Evolutionary conservation across 2,888 invertebrate species (phyloP), one percentile per base, ranked within the genome.

Genomic region (Cantharis flavilabris): DNA sequence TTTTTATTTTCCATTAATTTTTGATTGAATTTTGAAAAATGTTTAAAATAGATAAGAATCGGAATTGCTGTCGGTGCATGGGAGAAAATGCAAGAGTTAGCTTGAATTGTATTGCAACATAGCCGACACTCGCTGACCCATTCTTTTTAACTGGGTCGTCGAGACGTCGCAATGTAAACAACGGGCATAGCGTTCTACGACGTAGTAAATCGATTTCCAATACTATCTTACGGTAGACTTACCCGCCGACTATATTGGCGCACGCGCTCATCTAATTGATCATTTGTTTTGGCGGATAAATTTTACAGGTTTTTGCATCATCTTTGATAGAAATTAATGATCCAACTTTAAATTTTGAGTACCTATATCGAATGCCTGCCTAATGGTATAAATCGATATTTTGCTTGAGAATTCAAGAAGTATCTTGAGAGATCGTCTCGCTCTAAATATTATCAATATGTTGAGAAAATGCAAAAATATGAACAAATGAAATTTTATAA

Each of bases 101-200:
- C n/a, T 13, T n/a, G 33, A 33, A 33, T 71, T 62, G 10, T 13
- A 23, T 26, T 71, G 62, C 49, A 71, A 71, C 23, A 65, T 65
- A 65, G 65, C 11, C 69, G 80, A 67, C 73, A 81, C 78, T 82
- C 82, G 82, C 80, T 83, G 83, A 83, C 83, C 83, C 77, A 82
- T 69, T 82, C 78, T 71, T 70, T 69, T 76, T 78, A 83, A 82
- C 76, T 81, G 76, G 83, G 82, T 80, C 83, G 82, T 82, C 81
- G 83, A 83, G 83, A 83, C 83, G 82, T 79, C 83, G 83, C 83
- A 83, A 82, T 83, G 81, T 81, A 81, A 82, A 80, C 81, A 80
- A 72, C 79, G 81, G 80, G 82, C 79, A 80, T 77, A 76, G 79
- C 77, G 80, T 80, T 82, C 80, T 82, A 82, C 82, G 82, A 82